phyloP scores from a whole-genome alignment of 1,140 invertebrate genomes.

The Bathynomus jamesi region DNA sequence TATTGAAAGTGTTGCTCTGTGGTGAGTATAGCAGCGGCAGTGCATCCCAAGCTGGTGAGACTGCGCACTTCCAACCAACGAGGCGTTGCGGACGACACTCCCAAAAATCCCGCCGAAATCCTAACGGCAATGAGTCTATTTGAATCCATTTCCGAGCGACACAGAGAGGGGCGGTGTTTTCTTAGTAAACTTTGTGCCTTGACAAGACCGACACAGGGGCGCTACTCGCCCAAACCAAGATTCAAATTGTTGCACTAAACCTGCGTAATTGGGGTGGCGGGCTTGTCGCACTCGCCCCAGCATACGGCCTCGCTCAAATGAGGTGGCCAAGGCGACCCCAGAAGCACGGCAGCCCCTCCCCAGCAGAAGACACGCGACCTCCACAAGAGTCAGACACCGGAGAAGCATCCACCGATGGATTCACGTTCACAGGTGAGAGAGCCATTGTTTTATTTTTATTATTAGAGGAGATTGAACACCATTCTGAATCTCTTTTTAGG shows the following conservation, averaged over 20 bases:
- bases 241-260: constrained; percentile 39
- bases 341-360: constrained; percentile 20
- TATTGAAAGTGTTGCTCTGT: neutral
- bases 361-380: constrained; percentile 32
- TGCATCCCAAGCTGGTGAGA: constrained; percentile 10
- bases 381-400: constrained; percentile 21
- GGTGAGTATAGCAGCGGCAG: neutral
- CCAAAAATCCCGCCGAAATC: constrained; percentile 35
- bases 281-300: constrained; percentile 35
- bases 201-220: constrained; percentile 37
- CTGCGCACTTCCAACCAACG: constrained; percentile 30
- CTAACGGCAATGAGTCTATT: constrained; percentile 35
- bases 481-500: neutral
- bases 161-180: constrained; percentile 36
- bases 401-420: neutral
- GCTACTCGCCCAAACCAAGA: constrained; percentile 35
- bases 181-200: constrained; percentile 37
- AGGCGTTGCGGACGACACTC: constrained; percentile 19
- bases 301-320: constrained; percentile 36
- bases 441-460: neutral
- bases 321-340: constrained; percentile 36
- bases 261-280: constrained; percentile 37
- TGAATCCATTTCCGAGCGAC: constrained; percentile 37
- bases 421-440: neutral
- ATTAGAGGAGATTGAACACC: neutral